These are phyloP conservation scores for Dryas iulia DNA, from an alignment of 1,140 invertebrate genomes.

Conservation along the genomic window DNA sequence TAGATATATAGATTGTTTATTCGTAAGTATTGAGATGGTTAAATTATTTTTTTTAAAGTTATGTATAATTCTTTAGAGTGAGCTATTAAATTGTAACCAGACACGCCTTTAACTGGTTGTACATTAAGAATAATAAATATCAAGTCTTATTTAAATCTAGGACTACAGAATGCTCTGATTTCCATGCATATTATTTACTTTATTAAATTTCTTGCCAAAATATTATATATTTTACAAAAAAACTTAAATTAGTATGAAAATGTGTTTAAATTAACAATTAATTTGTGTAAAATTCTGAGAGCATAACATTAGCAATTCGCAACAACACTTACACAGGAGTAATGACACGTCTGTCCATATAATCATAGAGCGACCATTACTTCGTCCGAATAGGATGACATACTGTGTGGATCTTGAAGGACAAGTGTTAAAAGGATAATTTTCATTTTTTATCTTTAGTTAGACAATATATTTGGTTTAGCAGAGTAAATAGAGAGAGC, in stretches of 20 bases:
- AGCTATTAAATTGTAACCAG: too few species aligned
- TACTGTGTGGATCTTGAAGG: slow-evolving; percentile 17
- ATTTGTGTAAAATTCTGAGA: slow-evolving; percentile 68
- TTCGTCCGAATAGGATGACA: slow-evolving; percentile 49
- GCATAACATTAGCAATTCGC: slow-evolving; percentile 74
- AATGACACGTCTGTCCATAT: slow-evolving; percentile 80
- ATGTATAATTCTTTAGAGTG: too few species aligned
- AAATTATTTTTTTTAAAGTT: too few species aligned
- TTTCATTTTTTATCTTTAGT: neutral
- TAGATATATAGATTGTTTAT: too few species aligned
- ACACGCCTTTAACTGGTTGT: too few species aligned
- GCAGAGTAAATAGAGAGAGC: neutral
- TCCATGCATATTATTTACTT: too few species aligned
- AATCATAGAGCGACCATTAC: slow-evolving; percentile 77
- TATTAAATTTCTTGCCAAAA: neutral
- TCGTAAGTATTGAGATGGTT: too few species aligned
- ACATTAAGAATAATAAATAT: too few species aligned
- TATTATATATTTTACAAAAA: neutral
- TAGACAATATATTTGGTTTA: neutral
- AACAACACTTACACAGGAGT: slow-evolving; percentile 77
- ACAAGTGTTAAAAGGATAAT: slow-evolving; percentile 7
- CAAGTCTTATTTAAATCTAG: too few species aligned
- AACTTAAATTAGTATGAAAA: neutral
- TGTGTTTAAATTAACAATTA: slow-evolving; percentile 61
- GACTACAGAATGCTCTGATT: too few species aligned